Base-by-base conservation (phyloP, 2,113 vertebrate genomes). In the Laterallus jamaicensis region DNA sequence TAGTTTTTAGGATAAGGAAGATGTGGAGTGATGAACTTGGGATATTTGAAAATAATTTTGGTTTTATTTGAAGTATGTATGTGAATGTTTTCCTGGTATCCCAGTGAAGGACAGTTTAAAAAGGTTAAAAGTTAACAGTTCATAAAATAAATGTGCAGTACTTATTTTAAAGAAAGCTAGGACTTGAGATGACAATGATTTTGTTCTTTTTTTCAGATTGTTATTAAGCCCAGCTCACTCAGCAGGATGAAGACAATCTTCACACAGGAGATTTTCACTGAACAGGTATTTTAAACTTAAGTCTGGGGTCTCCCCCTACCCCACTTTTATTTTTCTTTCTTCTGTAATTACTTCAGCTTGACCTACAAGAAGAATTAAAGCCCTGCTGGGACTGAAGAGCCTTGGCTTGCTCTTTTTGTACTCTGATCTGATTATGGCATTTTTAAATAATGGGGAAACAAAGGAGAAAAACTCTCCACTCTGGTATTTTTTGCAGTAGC, bases 191-290 rank as follows among this genome's bases (percentile, higher is more conserved):
- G 49, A 7, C 10, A 5, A 58, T 21, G 24, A 7, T 11, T 60
- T 92, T 63, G 6, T 85, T 92, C 15, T 82, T 88, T 76, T 56
- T 95, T 97, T 81, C 97, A 99, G 99, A 99, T 99, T 97, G 99
- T 99, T 81, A 99, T 99, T 97, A 99, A 99, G 91, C 99, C 99
- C 81, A 99, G 99, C 96, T 99, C 99, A 22, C 98, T 99, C 67
- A 99, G 99, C 97, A 99, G 99, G 86, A 99, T 99, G 99, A 99
- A 99, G 98, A 99, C 99, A 19, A 99, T 99, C 96, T 99, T 99
- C 97, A 99, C 99, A 24, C 99, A 99, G 84, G 99, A 99, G 96
- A 99, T 99, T 97, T 99, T 99, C 97, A 99, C 99, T n/a, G 99
- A 99, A 66, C 99, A 99, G 99, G 99, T 99, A 97, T 95, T 95